phyloP scores from a whole-genome alignment of 2,888 invertebrate genomes.

The Pristionchus arcanus region DNA sequence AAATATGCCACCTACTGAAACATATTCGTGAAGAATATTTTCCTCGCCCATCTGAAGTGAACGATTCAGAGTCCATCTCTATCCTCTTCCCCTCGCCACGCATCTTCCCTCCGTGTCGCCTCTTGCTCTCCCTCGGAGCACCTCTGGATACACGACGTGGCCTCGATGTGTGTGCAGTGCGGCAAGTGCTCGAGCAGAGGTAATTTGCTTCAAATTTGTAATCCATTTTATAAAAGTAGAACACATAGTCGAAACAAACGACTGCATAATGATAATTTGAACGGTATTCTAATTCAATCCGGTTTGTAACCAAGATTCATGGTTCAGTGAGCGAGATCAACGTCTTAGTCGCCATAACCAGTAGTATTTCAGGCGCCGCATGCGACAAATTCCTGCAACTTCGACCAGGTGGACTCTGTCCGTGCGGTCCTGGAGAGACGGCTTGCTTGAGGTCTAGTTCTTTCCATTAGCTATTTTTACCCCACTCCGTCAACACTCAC shows the following conservation, averaged over 20 bases:
- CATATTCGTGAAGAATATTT: background rate
- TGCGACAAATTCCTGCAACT: conserved; percentile 27
- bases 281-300: too few relatives aligned
- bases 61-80: conserved; percentile 48
- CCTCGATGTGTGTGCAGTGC: conserved; percentile 93
- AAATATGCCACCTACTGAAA: background rate
- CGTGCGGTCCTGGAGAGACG: conserved; percentile 70
- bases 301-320: too few relatives aligned
- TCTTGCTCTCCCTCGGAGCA: conserved; percentile 82
- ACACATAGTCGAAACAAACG: background rate
- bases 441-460: conserved; percentile 59
- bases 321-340: too few relatives aligned
- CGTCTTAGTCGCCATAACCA: too few relatives aligned
- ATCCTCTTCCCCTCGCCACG: conserved; percentile 61
- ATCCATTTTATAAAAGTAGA: background rate
- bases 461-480: background rate
- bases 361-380: conserved; percentile 19
- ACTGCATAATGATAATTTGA: background rate
- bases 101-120: conserved; percentile 43
- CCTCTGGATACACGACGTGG: conserved; percentile 86
- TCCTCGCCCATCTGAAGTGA: background rate
- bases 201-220: background rate
- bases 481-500: too few relatives aligned
- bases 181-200: conserved; percentile 79
- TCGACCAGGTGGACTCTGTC: conserved; percentile 58